These are phyloP conservation scores for Halictus rubicundus DNA, from an alignment of 1,140 invertebrate genomes.

Conservation along the genomic window DNA sequence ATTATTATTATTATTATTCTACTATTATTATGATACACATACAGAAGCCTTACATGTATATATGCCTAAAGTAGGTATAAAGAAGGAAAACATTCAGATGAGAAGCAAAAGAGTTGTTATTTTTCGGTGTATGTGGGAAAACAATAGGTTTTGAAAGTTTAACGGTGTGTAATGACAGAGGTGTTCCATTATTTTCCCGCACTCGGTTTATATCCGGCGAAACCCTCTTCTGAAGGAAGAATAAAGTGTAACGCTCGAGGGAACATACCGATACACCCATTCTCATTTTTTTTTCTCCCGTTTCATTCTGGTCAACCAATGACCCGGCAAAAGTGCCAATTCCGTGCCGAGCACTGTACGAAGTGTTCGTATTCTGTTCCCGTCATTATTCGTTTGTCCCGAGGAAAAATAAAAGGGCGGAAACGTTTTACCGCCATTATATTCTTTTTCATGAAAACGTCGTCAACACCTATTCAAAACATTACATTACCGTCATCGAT, in stretches of 20 bases:
- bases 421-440: not conserved
- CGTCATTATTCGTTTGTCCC: not conserved
- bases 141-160: too few species aligned
- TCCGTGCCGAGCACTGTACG: not conserved
- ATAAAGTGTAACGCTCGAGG: constrained; percentile 4
- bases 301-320: constrained; percentile 25
- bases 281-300: constrained; percentile 12
- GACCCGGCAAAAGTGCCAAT: constrained; percentile 32
- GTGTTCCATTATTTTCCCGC: not conserved
- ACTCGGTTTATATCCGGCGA: not conserved
- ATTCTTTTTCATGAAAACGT: not conserved
- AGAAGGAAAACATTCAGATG: too few species aligned
- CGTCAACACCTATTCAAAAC: not conserved
- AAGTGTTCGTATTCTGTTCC: constrained; percentile 9
- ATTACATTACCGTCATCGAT: not conserved
- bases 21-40: too few species aligned
- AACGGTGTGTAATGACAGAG: not conserved
- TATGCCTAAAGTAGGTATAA: too few species aligned
- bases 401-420: not conserved
- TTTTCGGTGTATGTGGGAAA: too few species aligned
- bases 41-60: too few species aligned
- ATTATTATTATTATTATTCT: too few species aligned
- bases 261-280: not conserved
- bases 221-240: not conserved
- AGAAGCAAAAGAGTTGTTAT: too few species aligned